These are phyloP conservation scores for Margarornis squamiger DNA, from an alignment of 2,797 vertebrate genomes.

Conservation along the genomic window DNA sequence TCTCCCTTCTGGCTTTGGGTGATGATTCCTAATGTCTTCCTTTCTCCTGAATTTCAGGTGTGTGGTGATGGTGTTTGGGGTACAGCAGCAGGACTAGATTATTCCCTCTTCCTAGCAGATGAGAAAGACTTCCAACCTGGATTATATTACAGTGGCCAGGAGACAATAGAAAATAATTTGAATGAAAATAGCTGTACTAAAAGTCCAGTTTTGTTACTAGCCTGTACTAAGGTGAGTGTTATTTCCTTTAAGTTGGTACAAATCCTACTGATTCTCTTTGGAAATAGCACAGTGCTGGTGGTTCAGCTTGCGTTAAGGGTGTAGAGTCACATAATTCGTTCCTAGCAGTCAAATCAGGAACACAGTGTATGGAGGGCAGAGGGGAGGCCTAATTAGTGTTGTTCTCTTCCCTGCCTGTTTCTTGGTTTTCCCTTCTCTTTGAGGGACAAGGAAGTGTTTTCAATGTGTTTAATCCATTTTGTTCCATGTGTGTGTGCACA, in stretches of 20 bases:
- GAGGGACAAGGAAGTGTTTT: neutral
- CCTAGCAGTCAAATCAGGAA: neutral
- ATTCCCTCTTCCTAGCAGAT: conserved; percentile 90
- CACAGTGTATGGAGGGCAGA: neutral
- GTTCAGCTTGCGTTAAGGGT: neutral
- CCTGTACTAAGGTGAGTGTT: conserved; percentile 88
- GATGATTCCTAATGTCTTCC: neutral
- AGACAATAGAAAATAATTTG: conserved; percentile 72
- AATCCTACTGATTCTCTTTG: neutral
- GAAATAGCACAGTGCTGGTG: neutral
- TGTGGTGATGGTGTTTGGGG: conserved; percentile 89
- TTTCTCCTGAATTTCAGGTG: conserved; percentile 74
- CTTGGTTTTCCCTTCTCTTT: neutral
- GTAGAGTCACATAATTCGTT: neutral
- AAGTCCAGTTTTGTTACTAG: conserved; percentile 83
- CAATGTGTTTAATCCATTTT: neutral
- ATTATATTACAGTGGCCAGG: conserved; percentile 91
- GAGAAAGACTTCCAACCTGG: conserved; percentile 93
- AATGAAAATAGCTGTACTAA: conserved; percentile 77
- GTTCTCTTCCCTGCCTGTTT: neutral
- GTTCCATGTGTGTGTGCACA: rapidly evolving
- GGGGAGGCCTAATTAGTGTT: neutral
- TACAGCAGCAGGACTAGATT: conserved; percentile 85
- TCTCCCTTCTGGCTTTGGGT: neutral
- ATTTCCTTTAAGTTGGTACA: neutral